Percentiles rank a stretch among this genome's conserved stretches.
phyloP scores from a whole-genome alignment of 2,113 vertebrate genomes.

The Hassar affinis region DNA sequence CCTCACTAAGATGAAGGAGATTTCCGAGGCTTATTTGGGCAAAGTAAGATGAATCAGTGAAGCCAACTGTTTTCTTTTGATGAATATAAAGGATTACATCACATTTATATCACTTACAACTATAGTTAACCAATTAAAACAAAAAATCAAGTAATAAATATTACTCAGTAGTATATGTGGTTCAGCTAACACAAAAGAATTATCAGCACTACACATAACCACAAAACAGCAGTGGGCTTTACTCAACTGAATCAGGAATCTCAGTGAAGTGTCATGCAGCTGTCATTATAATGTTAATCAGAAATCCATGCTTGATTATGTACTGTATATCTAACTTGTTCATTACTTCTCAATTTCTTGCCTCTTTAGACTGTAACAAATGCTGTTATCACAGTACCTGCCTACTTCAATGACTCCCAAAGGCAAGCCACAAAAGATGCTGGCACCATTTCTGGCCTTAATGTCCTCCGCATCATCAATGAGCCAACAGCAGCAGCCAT shows the following conservation, averaged over 20 bases:
- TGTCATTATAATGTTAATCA: background rate
- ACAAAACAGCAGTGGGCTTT: background rate
- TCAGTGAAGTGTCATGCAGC: background rate
- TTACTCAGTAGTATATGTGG: background rate
- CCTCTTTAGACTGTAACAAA: conserved; percentile 73
- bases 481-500: conserved; percentile 92
- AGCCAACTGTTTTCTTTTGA: background rate
- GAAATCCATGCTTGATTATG: background rate
- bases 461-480: conserved; percentile 88
- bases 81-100: background rate
- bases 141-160: background rate
- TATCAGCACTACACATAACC: background rate
- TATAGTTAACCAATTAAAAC: background rate
- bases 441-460: conserved; percentile 83
- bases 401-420: conserved; percentile 90
- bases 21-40: conserved; percentile 86
- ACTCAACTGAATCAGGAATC: background rate
- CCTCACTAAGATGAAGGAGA: conserved; percentile 91
- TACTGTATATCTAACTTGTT: background rate
- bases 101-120: background rate
- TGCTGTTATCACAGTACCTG: conserved; percentile 87
- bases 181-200: background rate
- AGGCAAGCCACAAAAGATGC: conserved; percentile 90
- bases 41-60: conserved; percentile 66
- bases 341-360: background rate